Evolutionary conservation across 2,797 vertebrate genomes (phyloP), one percentile per base, ranked within the genome.

Genomic region (Enteromius thamalakanensis): DNA sequence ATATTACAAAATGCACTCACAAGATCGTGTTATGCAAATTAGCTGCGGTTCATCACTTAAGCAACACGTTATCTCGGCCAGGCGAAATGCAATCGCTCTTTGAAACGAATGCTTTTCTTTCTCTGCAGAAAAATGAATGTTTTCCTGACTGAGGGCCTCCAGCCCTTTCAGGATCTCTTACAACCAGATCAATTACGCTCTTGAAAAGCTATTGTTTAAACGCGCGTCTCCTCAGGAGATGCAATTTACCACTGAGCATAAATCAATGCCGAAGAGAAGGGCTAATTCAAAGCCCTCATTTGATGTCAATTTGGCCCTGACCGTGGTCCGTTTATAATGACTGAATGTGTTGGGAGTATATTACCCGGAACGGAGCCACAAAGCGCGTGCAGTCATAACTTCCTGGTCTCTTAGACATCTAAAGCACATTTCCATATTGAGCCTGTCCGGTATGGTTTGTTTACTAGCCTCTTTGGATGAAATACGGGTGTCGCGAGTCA

Each of bases 231-330:
- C 79, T 81, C 79, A 88, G 89, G 90, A 92, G 90, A 94, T 90
- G 92, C 92, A 94, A 94, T 94, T 94, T 95, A 92, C 92, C 91
- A 65, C 34, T 79, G 83, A 85, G 58, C 84, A 89, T 95, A 95
- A 95, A 94, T 95, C 94, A 95, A 93, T 90, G 89, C 86, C 89
- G 90, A 92, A 91, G 93, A 93, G 93, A 91, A 92, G 91, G 91
- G 92, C 94, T 94, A 94, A 95, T 95, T 95, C 93, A 93, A 91
- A 93, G 82, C 82, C 67, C 82, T 91, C 92, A 93, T 94, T 94
- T 93, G 90, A 93, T 94, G 93, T 93, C 93, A 93, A 94, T 95
- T 95, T 95, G 93, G 93, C 93, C 92, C 91, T 94, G 94, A 94
- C 77, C 76, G 29, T 71, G 72, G 76, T 84, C 87, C 76, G 86